Percentiles rank a stretch among this genome's conserved stretches.
Conservation (phyloP, 2,888 invertebrate species). For the Eumacrocentrus americanus region DNA sequence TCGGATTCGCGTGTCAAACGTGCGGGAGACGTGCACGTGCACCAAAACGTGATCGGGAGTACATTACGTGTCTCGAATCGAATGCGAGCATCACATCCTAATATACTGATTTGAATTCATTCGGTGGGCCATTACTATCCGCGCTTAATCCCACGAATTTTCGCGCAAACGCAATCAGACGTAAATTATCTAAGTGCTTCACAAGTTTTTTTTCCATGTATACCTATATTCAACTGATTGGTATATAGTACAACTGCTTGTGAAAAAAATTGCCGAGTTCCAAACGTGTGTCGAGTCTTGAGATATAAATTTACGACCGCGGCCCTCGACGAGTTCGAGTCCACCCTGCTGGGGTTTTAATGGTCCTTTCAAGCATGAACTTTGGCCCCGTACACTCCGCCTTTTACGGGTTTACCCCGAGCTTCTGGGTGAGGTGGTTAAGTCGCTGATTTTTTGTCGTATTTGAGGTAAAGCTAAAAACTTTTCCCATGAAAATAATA, state of each 20-base stretch:
- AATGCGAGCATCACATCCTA: too few relatives aligned
- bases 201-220: too few relatives aligned
- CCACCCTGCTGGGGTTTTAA: constrained; percentile 1
- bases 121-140: background rate
- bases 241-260: too few relatives aligned
- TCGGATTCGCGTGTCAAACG: background rate
- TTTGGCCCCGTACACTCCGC: background rate
- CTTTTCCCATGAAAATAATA: too few relatives aligned
- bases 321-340: too few relatives aligned
- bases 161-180: too few relatives aligned
- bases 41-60: background rate
- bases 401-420: constrained; percentile 8
- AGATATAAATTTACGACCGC: constrained; percentile 17
- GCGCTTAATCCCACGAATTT: too few relatives aligned
- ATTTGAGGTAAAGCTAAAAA: too few relatives aligned
- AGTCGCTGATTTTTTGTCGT: too few relatives aligned
- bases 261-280: background rate
- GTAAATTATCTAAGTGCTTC: too few relatives aligned
- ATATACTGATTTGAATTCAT: background rate
- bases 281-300: constrained; percentile 4
- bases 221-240: too few relatives aligned
- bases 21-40: background rate
- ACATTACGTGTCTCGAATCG: background rate
- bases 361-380: constrained; percentile 16
- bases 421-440: too few relatives aligned